Base-by-base conservation (phyloP, 2,797 vertebrate genomes). In the Enteromius treurensis region DNA sequence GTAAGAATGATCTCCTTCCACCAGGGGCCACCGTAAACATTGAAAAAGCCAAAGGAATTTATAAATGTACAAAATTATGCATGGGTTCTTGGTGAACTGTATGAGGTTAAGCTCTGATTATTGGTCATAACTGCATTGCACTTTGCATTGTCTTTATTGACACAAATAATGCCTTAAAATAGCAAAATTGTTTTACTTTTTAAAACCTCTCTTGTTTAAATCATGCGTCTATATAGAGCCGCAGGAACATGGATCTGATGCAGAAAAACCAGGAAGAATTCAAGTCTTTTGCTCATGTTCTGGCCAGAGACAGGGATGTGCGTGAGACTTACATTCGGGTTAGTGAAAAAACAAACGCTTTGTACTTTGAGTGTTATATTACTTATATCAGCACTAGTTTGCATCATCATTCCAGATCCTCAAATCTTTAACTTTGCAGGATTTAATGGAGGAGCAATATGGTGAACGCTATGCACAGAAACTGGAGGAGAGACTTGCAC, bases 201-300 rank as follows among this genome's bases (percentile, higher is more conserved):
- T 40, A 6, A 40, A 40, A 40, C 7, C 1, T 26, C 26, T 26
- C 26, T 80, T 68, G 21, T 5, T n/a, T 47, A 64, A 23, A 19
- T 80, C 1, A 6, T 76, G 49, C 17, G 37, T 11, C 10, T 80
- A 7, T 79, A 67, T 82, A 95, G 94, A 92, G 74, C 69, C 89
- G 84, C 29, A 90, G 26, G 3, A 88, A 94, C 42, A 91, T 92
- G 88, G 89, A 90, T 58, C 86, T 92, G 2, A 95, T 95, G 93
- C 92, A 89, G 85, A 94, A 92, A 84, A 92, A 91, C 81, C 90
- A 92, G 7, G 17, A 79, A 71, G 93, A 95, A 69, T 95, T 95
- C 49, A 92, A 87, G 85, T 37, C 79, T 49, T 84, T 95, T 79
- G 92, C 91, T 5, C 90, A 91, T 53, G 68, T 77, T 10, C 93